A percentile compares a stretch with the other conserved stretches of the same genome.
These are phyloP conservation scores for Xestia c-nigrum DNA, from an alignment of 2,888 invertebrate genomes.

Conservation along the genomic window DNA sequence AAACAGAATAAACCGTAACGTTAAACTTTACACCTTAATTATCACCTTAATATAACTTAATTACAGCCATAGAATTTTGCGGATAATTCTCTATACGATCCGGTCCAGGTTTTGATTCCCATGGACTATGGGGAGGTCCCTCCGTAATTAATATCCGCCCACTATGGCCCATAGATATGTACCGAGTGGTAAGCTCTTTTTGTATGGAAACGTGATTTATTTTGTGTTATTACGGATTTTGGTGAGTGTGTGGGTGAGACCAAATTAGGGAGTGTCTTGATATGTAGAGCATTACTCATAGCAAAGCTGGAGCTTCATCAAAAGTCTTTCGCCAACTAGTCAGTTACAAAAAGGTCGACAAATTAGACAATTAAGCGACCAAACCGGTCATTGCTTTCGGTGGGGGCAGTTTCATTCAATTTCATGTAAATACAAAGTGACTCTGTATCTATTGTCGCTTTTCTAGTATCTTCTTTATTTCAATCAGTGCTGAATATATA, in stretches of 20 bases:
- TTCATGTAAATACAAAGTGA: too few species aligned
- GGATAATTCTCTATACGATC: constrained; percentile 58
- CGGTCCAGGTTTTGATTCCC: constrained; percentile 73
- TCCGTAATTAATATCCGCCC: constrained; percentile 86
- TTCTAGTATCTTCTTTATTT: too few species aligned
- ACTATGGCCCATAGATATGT: constrained; percentile 66
- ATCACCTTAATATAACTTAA: constrained; percentile 63
- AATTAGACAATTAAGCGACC: too few species aligned
- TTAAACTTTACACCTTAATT: constrained; percentile 54
- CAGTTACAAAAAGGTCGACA: too few species aligned
- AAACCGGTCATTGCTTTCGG: too few species aligned
- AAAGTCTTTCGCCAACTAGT: too few species aligned
- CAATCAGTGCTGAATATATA: too few species aligned
- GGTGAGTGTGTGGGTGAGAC: constrained; percentile 10
- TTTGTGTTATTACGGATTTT: constrained; percentile 46
- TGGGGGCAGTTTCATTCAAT: too few species aligned
- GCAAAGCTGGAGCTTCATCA: too few species aligned
- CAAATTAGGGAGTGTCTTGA: neutral
- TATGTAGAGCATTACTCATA: neutral
- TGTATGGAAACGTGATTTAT: constrained; percentile 60
- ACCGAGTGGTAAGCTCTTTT: constrained; percentile 53
- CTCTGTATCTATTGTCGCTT: too few species aligned
- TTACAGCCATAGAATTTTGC: constrained; percentile 63
- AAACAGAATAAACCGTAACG: constrained; percentile 14
- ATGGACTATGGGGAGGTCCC: constrained; percentile 75